These are phyloP conservation scores for Margarornis squamiger DNA, from an alignment of 2,797 vertebrate species.

Conservation along the genomic window DNA sequence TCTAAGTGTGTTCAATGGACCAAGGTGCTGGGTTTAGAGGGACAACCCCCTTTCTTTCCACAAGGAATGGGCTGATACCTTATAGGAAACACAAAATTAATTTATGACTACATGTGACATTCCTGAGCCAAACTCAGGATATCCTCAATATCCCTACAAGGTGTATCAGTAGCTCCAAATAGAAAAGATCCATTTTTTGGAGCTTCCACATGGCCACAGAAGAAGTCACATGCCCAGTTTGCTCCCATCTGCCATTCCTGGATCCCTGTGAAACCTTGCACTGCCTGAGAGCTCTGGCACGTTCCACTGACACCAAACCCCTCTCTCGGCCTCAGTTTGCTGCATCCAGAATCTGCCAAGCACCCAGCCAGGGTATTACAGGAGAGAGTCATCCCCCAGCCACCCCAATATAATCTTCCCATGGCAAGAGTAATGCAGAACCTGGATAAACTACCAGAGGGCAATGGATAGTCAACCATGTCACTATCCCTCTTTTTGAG, in stretches of 20 bases:
- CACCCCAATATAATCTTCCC: background rate
- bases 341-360: background rate
- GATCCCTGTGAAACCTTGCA: background rate
- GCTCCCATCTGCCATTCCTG: background rate
- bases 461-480: background rate
- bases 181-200: background rate
- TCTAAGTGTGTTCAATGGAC: background rate
- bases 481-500: background rate
- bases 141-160: background rate
- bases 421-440: background rate
- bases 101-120: background rate
- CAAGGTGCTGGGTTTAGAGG: background rate
- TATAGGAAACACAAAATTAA: background rate
- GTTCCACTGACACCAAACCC: background rate
- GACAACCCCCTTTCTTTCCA: background rate
- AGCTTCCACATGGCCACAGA: background rate
- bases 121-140: background rate
- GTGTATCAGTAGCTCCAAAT: background rate
- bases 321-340: background rate
- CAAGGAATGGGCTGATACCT: accelerated
- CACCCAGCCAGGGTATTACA: background rate
- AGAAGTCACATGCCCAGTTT: background rate
- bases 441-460: background rate
- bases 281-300: background rate
- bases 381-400: background rate